Evolutionary conservation across 2,113 vertebrate genomes (phyloP).

Genomic region (Drymodes brunneopygia): DNA sequence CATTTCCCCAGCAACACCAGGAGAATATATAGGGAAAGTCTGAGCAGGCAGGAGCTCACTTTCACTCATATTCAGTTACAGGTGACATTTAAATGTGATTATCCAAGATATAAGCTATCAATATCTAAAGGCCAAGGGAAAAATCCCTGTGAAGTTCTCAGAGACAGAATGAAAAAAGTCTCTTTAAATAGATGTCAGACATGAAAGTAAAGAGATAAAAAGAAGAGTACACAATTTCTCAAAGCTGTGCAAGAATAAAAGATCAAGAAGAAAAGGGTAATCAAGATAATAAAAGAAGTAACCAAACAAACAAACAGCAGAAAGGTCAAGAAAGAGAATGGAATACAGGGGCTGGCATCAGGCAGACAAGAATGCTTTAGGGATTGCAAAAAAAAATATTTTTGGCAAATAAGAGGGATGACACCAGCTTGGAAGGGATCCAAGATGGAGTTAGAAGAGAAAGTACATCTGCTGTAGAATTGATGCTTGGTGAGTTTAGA

Average conservation of each 20-base stretch:
- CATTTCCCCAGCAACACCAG: not conserved
- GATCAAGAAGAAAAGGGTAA: not conserved
- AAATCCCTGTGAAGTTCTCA: not conserved
- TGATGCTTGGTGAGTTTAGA: not conserved
- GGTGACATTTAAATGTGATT: slow-evolving; percentile 20
- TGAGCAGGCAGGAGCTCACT: not conserved
- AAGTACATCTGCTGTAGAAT: slow-evolving; percentile 24
- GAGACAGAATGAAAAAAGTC: not conserved
- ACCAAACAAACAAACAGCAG: not conserved
- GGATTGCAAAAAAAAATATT: not conserved
- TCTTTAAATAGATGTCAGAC: not conserved
- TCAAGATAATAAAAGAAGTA: not conserved
- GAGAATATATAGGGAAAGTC: not conserved
- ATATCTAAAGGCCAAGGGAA: not conserved
- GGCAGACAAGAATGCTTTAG: not conserved
- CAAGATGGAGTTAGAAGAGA: slow-evolving; percentile 24
- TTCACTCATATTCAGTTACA: not conserved
- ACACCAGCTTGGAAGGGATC: not conserved
- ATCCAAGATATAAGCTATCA: not conserved
- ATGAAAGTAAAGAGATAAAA: not conserved
- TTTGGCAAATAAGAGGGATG: not conserved
- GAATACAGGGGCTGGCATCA: not conserved
- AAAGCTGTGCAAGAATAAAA: not conserved
- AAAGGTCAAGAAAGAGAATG: not conserved
- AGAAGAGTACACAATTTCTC: not conserved